phyloP scores from a whole-genome alignment of 2,888 invertebrate species.

The Apotomis betuletana region DNA sequence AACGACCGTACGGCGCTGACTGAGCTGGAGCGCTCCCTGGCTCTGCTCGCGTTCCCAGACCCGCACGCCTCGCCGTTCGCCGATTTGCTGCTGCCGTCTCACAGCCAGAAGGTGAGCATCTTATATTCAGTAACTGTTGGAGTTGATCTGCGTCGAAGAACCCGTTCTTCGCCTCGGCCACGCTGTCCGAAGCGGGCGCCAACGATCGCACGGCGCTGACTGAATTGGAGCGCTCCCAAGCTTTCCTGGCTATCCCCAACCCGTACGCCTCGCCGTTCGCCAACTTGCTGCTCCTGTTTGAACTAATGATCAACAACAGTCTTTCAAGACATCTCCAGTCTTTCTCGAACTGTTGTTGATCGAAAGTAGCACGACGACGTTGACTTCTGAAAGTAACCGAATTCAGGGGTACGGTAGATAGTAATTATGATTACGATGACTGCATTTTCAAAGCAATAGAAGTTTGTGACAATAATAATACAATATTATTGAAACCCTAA shows the following conservation, averaged over 20 bases:
- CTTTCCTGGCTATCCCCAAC: slow-evolving; percentile 97
- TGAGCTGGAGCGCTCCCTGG: slow-evolving; percentile 96
- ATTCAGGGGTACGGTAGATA: too few species aligned
- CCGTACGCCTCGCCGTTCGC: slow-evolving; percentile 97
- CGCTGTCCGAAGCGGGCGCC: slow-evolving; percentile 94
- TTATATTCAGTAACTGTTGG: slow-evolving; percentile 85
- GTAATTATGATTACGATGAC: too few species aligned
- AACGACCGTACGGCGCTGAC: slow-evolving; percentile 87
- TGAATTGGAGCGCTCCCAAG: slow-evolving; percentile 96
- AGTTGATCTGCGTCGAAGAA: slow-evolving; percentile 90
- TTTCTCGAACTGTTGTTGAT: too few species aligned
- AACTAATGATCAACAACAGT: slow-evolving; percentile 59
- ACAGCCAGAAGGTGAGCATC: slow-evolving; percentile 92
- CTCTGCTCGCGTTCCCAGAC: slow-evolving; percentile 97
- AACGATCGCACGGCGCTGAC: slow-evolving; percentile 87
- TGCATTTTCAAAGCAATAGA: too few species aligned
- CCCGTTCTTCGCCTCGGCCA: slow-evolving; percentile 94
- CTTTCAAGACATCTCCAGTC: too few species aligned
- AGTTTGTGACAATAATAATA: too few species aligned
- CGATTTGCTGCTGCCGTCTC: slow-evolving; percentile 95
- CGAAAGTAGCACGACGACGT: too few species aligned
- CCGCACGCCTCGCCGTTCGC: slow-evolving; percentile 97
- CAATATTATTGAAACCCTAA: too few species aligned
- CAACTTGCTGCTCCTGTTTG: slow-evolving; percentile 95
- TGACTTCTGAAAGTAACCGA: too few species aligned